A percentile compares a stretch with the other conserved stretches of the same genome.
Conservation (phyloP, 2,113 vertebrate species). For the Baryphthengus martii region DNA sequence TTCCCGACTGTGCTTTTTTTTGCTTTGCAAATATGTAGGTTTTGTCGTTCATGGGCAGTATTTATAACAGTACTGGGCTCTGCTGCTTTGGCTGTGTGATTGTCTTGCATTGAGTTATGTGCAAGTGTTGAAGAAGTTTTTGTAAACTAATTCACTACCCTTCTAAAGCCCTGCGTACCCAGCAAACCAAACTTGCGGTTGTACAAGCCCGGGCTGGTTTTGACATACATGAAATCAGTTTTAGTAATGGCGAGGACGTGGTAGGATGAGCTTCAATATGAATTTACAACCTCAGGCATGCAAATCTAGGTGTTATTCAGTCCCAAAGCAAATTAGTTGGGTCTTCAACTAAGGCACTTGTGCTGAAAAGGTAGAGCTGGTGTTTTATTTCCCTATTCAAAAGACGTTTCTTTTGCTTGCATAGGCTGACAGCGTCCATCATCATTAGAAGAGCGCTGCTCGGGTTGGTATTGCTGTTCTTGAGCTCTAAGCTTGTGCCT, state of each 20-base stretch:
- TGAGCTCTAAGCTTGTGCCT: not conserved
- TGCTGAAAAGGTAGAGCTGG: not conserved
- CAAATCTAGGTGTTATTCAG: not conserved
- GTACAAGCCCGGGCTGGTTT: not conserved
- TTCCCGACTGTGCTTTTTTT: not conserved
- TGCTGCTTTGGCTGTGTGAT: not conserved
- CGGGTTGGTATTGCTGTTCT: not conserved
- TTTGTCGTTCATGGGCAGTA: not conserved
- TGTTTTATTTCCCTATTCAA: fast-evolving
- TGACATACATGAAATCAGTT: not conserved
- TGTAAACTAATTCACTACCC: not conserved
- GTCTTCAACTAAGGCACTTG: not conserved
- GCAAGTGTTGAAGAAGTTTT: not conserved
- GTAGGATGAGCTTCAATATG: not conserved
- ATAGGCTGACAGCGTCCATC: not conserved
- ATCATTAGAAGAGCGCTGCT: not conserved
- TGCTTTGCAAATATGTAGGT: not conserved
- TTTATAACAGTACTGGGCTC: not conserved
- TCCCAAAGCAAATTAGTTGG: not conserved
- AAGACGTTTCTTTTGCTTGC: not conserved
- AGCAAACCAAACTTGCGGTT: not conserved
- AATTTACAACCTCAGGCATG: not conserved
- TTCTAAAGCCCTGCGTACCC: not conserved
- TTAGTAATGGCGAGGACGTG: not conserved
- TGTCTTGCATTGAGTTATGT: not conserved